Evolutionary conservation across 2,888 invertebrate genomes (phyloP), one percentile per base, ranked within the genome.

Genomic region (Deroplatys truncata): DNA sequence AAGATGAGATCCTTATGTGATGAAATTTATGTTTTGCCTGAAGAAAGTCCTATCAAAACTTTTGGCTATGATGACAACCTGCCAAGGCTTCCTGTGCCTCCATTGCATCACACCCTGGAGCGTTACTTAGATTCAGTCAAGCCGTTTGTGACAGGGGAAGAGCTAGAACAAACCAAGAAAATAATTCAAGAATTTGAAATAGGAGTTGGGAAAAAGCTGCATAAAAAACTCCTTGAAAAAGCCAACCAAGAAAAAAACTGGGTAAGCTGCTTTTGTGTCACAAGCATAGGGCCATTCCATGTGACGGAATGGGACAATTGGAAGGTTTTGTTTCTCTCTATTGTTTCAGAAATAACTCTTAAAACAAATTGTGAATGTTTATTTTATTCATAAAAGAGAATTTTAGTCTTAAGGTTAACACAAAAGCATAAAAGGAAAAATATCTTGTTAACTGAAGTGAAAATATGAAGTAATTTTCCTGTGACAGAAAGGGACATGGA

Each of bases 31-130:
- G 82, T 85, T 13, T 85, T 89, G 35, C 89, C 89, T n/a, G 28
- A 72, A 8, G 89, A 84, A 72, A 72, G 56, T 25, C 85, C 87
- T 35, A 82, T 84, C 15, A 91, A 90, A 91, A 95, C 95, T 1
- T 95, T 94, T 92, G 93, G 93, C 90, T 93, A 93, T 91, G 95
- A 95, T 91, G 93, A 95, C 84, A 91, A 92, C 10, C 92, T 95
- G 28, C 95, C 95, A 7, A 92, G 93, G 13, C 92, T 95, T 25
- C 95, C 95, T 13, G 92, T 95, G 31, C 95, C 95, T 28, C 92
- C 93, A 10, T 92, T 95, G 16, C 92, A 93, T 5, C 93, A 94
- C 25, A 95, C 95, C 2, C 92, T 95, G 89, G 92, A 93, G 28
- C 94, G 94, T 90, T 95, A 95, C 91, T 93, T 94, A 86, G 93